Percentiles rank a stretch among this genome's conserved stretches.
Conservation (phyloP, 35 echinoderm and acorn worm species). For the Apostichopus californicus region DNA sequence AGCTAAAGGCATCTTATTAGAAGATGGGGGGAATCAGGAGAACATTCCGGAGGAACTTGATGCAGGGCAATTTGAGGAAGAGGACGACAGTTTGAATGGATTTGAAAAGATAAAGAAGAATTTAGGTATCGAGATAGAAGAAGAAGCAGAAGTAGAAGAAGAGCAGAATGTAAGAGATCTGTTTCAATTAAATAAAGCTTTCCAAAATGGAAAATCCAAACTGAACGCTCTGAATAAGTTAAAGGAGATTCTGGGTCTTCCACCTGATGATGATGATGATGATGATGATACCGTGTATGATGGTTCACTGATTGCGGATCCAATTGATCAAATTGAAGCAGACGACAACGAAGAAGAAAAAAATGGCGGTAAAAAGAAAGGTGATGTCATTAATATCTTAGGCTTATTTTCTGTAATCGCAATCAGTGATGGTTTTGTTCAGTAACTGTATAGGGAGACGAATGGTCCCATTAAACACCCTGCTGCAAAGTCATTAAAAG, state of each 20-base stretch:
- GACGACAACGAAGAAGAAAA: background rate
- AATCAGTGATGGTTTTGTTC: too few relatives aligned
- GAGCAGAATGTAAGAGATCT: background rate
- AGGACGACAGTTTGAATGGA: background rate
- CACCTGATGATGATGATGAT: background rate
- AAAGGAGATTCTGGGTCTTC: background rate
- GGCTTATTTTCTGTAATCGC: too few relatives aligned
- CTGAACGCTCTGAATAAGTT: background rate
- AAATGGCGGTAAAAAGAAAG: background rate
- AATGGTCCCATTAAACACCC: too few relatives aligned
- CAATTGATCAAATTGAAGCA: background rate
- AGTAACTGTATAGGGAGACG: too few relatives aligned
- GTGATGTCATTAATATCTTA: background rate
- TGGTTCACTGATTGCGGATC: background rate
- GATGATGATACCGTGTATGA: background rate
- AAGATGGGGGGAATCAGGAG: background rate
- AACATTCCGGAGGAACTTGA: background rate
- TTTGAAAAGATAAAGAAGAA: background rate
- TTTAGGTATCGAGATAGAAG: constrained; percentile 5
- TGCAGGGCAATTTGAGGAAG: background rate
- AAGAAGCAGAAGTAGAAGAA: background rate
- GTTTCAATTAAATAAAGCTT: background rate
- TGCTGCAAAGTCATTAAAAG: too few relatives aligned
- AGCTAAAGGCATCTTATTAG: background rate
- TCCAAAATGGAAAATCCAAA: constrained; percentile 2